Base-by-base conservation (phyloP, 2,113 vertebrate species). In the Morone saxatilis region DNA sequence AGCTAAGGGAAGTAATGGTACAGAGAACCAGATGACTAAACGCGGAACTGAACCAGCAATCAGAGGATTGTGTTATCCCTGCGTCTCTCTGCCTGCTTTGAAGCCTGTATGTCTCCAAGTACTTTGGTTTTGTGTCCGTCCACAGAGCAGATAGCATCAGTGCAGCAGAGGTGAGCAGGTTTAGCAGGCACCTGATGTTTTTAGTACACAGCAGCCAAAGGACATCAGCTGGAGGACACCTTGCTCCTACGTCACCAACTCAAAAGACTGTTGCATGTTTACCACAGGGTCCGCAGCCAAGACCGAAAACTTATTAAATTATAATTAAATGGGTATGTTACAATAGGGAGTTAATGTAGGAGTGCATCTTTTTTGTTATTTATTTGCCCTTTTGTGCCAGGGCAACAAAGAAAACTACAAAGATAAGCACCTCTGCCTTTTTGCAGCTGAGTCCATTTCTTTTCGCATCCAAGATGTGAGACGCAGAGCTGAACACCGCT, bases 181-280 rank as follows among this genome's bases (percentile, higher is more conserved):
- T 93, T 78, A 84, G 14, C 75, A 19, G 36, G 69, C 66, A 74
- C 66, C 79, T 78, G 57, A 65, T 71, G 76, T 90, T 86, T 90
- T 93, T 88, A 88, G 78, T 90, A 87, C 79, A 93, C 83, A 92
- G 67, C 67, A 50, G 43, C 22, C 22, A 78, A 81, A 86, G 78
- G 73, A 71, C 76, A 78, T 88, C 67, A 80, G 71, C 74, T 66
- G 74, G 47, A 77, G 78, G 80, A 87, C 74, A 67, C 84, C 71
- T 68, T 5, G 1, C 4, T 4, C 38, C 3, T 19, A 40, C 17
- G 13, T 61, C 61, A 57, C 53, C 17, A 41, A 6, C 40, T 19
- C 1, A 22, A 38, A 25, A 54, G 36, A 22, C 9, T 77, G 57
- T 40, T 45, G 4, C 10, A 50, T 66, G 45, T 79, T 83, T 36